Evolutionary conservation across 2,888 invertebrate genomes (phyloP).

Genomic region (Melanophora roralis): DNA sequence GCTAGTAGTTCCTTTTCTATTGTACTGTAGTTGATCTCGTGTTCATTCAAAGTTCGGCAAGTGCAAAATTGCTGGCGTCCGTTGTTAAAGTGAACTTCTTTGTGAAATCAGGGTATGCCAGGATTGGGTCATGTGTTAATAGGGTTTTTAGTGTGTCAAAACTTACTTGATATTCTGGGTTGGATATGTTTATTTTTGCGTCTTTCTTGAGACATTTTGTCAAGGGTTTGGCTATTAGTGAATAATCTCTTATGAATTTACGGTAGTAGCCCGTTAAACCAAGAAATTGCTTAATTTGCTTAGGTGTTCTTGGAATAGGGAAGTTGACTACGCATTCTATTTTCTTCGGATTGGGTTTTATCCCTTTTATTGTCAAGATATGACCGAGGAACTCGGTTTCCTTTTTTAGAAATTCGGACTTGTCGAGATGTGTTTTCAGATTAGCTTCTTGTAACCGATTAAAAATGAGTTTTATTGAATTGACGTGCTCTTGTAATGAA

Average conservation of each 20-base stretch:
- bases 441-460: slow-evolving; percentile 38
- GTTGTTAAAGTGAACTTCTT: slow-evolving; percentile 4
- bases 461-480: slow-evolving; percentile 24
- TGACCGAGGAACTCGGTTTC: slow-evolving; percentile 55
- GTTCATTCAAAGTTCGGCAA: slow-evolving; percentile 32
- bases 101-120: slow-evolving; percentile 24
- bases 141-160: slow-evolving; percentile 30
- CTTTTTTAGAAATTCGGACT: slow-evolving; percentile 45
- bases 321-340: slow-evolving; percentile 40
- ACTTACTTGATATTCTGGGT: slow-evolving; percentile 15
- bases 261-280: slow-evolving; percentile 54
- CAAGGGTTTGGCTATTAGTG: slow-evolving; percentile 39
- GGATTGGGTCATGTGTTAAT: slow-evolving; percentile 45
- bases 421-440: slow-evolving; percentile 43
- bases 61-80: neutral
- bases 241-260: slow-evolving; percentile 41
- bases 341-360: slow-evolving; percentile 53
- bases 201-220: slow-evolving; percentile 42
- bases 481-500: slow-evolving; percentile 44
- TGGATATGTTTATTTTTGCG: neutral
- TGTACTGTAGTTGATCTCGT: slow-evolving; percentile 42
- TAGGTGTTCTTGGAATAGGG: slow-evolving; percentile 44
- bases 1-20: slow-evolving; percentile 51
- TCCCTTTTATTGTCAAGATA: slow-evolving; percentile 42
- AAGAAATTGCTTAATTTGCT: slow-evolving; percentile 52